A percentile compares a stretch with the other conserved stretches of the same genome.
phyloP scores from a whole-genome alignment of 2,888 invertebrate species.

The Rugalucina vietnamica region DNA sequence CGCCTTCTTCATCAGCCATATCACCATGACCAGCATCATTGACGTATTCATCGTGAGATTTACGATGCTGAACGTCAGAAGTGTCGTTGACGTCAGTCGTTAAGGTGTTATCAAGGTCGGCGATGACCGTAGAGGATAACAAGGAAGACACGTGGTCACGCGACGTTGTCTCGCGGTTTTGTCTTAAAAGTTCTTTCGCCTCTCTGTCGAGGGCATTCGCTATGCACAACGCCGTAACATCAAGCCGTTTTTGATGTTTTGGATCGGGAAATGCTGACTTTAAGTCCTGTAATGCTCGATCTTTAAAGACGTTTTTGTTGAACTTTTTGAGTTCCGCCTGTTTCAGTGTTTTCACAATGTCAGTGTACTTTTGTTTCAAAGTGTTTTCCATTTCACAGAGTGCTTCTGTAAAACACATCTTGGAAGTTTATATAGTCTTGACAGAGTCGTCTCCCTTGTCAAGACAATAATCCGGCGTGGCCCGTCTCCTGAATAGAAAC shows the following conservation, averaged over 20 bases:
- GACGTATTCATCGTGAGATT: not conserved
- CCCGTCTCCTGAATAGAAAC: not conserved
- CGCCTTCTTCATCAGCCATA: not conserved
- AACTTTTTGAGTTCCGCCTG: not conserved
- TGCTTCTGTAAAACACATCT: not conserved
- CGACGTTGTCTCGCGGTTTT: not conserved
- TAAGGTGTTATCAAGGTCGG: not conserved
- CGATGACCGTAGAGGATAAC: not conserved
- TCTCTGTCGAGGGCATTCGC: not conserved
- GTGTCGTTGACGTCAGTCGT: not conserved
- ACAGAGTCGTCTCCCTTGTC: not conserved
- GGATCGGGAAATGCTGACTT: not conserved
- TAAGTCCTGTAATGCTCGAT: not conserved
- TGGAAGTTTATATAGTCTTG: not conserved
- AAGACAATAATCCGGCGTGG: not conserved
- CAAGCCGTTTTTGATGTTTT: not conserved
- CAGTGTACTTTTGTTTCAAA: not conserved
- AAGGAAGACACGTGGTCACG: not conserved
- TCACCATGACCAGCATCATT: not conserved
- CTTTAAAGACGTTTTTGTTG: not conserved
- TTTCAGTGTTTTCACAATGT: not conserved
- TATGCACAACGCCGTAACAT: not conserved
- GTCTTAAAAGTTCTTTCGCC: not conserved
- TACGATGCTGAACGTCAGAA: not conserved
- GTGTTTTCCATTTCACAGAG: not conserved